phyloP scores from a whole-genome alignment of 2,888 invertebrate genomes.

The Amphimallon solstitiale region DNA sequence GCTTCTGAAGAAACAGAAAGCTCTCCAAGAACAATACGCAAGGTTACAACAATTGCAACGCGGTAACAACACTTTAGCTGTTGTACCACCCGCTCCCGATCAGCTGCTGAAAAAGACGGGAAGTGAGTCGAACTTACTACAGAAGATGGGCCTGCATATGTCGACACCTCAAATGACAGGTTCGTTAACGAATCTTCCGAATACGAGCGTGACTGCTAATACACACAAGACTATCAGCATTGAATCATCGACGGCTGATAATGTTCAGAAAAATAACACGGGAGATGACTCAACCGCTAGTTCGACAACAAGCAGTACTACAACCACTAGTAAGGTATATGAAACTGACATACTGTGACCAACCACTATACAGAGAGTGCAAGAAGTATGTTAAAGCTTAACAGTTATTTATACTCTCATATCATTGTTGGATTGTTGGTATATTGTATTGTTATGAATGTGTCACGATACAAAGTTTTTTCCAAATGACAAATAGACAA shows the following conservation, averaged over 20 bases:
- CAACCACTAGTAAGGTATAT: slow-evolving; percentile 82
- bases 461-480: slow-evolving; percentile 25
- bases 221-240: slow-evolving; percentile 52
- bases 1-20: slow-evolving; percentile 85
- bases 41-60: slow-evolving; percentile 88
- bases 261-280: slow-evolving; percentile 50
- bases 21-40: slow-evolving; percentile 91
- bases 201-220: slow-evolving; percentile 52
- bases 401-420: slow-evolving; percentile 33
- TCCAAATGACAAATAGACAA: slow-evolving; percentile 17
- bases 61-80: slow-evolving; percentile 73
- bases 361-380: slow-evolving; percentile 48
- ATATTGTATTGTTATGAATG: slow-evolving; percentile 34
- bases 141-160: slow-evolving; percentile 81
- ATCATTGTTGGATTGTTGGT: slow-evolving; percentile 39
- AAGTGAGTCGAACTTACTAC: slow-evolving; percentile 86
- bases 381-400: slow-evolving; percentile 46
- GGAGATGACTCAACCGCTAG: slow-evolving; percentile 46
- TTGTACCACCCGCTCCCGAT: slow-evolving; percentile 72
- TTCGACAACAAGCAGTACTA: slow-evolving; percentile 47
- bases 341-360: slow-evolving; percentile 95
- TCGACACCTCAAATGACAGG: slow-evolving; percentile 68
- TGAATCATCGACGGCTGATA: slow-evolving; percentile 47
- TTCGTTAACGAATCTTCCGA: slow-evolving; percentile 72
- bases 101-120: slow-evolving; percentile 83